phyloP scores from a whole-genome alignment of 2,888 invertebrate genomes.

The Hemicrepidius hirtus region DNA sequence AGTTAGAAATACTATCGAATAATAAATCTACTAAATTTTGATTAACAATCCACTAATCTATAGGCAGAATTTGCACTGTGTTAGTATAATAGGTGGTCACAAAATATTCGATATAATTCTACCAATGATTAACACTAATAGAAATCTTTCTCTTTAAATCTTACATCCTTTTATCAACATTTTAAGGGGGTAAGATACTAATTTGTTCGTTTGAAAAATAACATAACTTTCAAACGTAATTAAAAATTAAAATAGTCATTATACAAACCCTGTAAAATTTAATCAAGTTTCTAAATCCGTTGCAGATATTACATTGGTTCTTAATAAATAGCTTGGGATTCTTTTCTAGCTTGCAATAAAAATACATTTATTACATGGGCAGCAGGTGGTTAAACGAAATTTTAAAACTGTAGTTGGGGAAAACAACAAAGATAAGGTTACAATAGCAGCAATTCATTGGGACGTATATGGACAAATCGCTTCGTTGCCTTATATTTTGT shows the following conservation, averaged over 20 bases:
- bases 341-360: too few species aligned
- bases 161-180: neutral
- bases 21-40: slow-evolving; percentile 32
- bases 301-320: too few species aligned
- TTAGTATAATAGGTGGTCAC: slow-evolving; percentile 30
- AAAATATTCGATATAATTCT: slow-evolving; percentile 32
- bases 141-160: slow-evolving; percentile 17
- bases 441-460: slow-evolving; percentile 9
- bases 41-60: slow-evolving; percentile 36
- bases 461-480: slow-evolving; percentile 9
- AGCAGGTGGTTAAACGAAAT: neutral
- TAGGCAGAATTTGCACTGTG: slow-evolving; percentile 41
- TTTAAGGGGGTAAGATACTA: neutral
- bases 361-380: neutral
- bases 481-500: slow-evolving; percentile 13
- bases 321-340: too few species aligned
- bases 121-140: slow-evolving; percentile 26
- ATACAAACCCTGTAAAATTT: slow-evolving; percentile 3
- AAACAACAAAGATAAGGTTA: slow-evolving; percentile 1
- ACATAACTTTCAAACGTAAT: neutral
- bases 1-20: slow-evolving; percentile 65
- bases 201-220: neutral
- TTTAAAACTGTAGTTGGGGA: neutral
- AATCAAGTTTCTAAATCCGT: too few species aligned
- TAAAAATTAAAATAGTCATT: too few species aligned